Conservation (phyloP, 1,140 invertebrate genomes). For the Drosophila jambulina region DNA sequence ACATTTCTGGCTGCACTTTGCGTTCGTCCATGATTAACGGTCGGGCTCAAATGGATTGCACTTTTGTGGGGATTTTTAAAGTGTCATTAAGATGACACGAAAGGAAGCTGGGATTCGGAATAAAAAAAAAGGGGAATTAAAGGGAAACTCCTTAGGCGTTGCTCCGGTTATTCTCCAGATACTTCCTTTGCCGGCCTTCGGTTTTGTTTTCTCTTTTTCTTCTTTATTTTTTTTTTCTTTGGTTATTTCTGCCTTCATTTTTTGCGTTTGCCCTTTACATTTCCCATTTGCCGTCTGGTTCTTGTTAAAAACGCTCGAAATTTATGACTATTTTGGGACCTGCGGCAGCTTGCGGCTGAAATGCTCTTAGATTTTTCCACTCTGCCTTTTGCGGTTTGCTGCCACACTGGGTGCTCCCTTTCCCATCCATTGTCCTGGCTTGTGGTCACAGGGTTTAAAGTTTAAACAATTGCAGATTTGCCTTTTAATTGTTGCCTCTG, state of each 20-base stretch:
- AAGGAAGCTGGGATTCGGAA: slow-evolving; percentile 6
- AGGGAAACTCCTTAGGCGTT: slow-evolving; percentile 68
- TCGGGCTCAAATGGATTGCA: slow-evolving; percentile 33
- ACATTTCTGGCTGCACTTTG: slow-evolving; percentile 43
- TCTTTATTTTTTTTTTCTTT: neutral
- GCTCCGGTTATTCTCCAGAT: slow-evolving; percentile 51
- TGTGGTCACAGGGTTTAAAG: slow-evolving; percentile 51
- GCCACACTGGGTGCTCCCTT: slow-evolving; percentile 21
- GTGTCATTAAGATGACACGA: slow-evolving; percentile 39
- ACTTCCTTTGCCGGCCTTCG: slow-evolving; percentile 19
- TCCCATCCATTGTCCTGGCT: slow-evolving; percentile 31
- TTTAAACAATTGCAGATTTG: slow-evolving; percentile 54
- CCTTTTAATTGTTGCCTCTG: slow-evolving; percentile 51
- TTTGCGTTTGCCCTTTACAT: slow-evolving; percentile 43
- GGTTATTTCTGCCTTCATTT: slow-evolving; percentile 8
- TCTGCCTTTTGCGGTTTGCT: slow-evolving; percentile 52
- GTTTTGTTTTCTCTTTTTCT: neutral
- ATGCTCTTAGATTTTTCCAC: slow-evolving; percentile 62
- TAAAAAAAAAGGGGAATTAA: slow-evolving; percentile 68
- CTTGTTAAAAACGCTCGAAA: slow-evolving; percentile 76
- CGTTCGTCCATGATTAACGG: slow-evolving; percentile 25
- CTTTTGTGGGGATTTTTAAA: slow-evolving; percentile 37
- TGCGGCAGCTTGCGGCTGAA: slow-evolving; percentile 64
- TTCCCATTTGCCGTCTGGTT: slow-evolving; percentile 65
- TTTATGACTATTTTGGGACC: slow-evolving; percentile 82